Evolutionary conservation across 2,113 vertebrate genomes (phyloP).

Genomic region (Ictalurus furcatus): DNA sequence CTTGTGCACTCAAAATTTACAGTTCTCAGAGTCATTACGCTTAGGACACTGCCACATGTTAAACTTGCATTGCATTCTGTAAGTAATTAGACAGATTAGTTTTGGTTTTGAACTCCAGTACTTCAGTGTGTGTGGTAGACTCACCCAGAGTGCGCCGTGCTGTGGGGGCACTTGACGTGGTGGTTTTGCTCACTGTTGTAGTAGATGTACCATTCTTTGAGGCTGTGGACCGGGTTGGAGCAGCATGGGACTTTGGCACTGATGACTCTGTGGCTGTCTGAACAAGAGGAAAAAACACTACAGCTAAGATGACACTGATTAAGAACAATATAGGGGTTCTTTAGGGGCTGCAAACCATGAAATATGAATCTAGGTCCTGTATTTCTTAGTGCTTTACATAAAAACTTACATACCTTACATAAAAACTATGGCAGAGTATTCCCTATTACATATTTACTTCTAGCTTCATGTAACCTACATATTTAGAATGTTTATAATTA

Average conservation of each 20-base stretch:
- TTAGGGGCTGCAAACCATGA: not conserved
- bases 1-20: not conserved
- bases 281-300: not conserved
- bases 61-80: not conserved
- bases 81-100: not conserved
- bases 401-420: not conserved
- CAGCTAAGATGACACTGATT: not conserved
- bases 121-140: conserved; percentile 33
- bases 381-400: not conserved
- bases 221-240: conserved; percentile 53
- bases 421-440: no score
- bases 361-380: not conserved
- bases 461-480: not conserved
- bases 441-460: not conserved
- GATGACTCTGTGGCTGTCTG: conserved; percentile 65
- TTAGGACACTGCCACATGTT: not conserved
- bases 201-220: conserved; percentile 67
- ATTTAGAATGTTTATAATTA: not conserved
- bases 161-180: conserved; percentile 55
- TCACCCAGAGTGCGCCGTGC: conserved; percentile 78
- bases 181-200: conserved; percentile 62
- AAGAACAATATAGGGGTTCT: no score
- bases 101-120: not conserved
- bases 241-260: conserved; percentile 69
- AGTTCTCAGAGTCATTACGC: not conserved